Conservation (phyloP, 2,888 invertebrate genomes). For the Drosophila cyrtoloma region DNA sequence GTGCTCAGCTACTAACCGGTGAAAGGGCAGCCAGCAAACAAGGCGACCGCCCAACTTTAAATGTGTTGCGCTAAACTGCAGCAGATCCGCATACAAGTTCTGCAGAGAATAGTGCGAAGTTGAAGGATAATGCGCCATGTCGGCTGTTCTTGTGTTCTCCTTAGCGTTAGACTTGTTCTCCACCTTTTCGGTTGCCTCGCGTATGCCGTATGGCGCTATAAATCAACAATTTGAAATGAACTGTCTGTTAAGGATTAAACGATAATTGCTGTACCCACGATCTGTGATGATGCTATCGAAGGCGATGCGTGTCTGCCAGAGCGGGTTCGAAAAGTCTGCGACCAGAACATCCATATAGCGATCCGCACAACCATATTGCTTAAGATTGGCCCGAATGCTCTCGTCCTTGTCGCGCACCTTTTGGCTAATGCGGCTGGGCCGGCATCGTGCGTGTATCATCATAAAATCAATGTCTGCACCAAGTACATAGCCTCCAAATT, state of each 20-base stretch:
- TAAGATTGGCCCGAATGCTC: conserved; percentile 94
- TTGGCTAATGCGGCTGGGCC: conserved; percentile 92
- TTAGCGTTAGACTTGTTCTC: conserved; percentile 83
- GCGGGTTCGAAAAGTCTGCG: conserved; percentile 94
- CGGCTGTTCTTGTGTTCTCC: conserved; percentile 88
- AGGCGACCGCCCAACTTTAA: conserved; percentile 91
- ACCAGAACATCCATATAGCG: conserved; percentile 95
- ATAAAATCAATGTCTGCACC: conserved; percentile 98
- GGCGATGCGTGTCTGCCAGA: conserved; percentile 90
- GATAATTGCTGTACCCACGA: conserved; percentile 88
- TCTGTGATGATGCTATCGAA: conserved; percentile 98
- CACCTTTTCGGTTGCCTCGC: conserved; percentile 95
- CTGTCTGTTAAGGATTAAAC: background rate
- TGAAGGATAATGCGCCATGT: conserved; percentile 91
- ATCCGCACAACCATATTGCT: conserved; percentile 92
- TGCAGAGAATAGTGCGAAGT: conserved; percentile 94
- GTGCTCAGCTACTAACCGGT: conserved; percentile 87
- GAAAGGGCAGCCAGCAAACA: conserved; percentile 98
- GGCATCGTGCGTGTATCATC: conserved; percentile 94
- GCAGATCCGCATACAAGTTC: conserved; percentile 93
- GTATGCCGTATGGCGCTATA: conserved; percentile 98
- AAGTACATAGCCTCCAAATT: conserved; percentile 94
- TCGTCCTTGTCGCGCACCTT: conserved; percentile 93
- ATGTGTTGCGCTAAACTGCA: conserved; percentile 92
- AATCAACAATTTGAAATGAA: background rate